Conservation (phyloP, 1,140 invertebrate genomes). For the Lucilia cuprina region DNA sequence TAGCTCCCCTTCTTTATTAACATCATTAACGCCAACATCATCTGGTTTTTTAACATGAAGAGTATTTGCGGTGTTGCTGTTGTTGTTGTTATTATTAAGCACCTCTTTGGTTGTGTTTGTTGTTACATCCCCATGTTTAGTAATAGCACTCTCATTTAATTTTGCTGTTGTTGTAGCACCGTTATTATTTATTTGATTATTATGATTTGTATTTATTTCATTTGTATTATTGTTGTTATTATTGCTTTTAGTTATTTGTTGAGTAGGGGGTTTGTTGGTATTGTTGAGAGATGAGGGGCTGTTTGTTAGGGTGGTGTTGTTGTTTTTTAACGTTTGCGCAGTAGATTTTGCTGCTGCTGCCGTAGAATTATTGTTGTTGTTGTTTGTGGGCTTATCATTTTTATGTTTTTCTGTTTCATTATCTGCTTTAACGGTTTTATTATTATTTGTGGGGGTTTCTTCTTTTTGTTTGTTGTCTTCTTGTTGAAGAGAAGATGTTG, state of each 20-base stretch:
- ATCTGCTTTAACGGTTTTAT: background rate
- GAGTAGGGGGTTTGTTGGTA: background rate
- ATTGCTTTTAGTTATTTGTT: background rate
- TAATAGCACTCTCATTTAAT: background rate
- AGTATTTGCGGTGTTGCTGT: background rate
- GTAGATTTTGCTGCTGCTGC: conserved; percentile 5
- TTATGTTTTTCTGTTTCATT: background rate
- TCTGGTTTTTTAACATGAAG: background rate
- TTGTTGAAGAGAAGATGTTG: background rate
- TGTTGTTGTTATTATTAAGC: background rate
- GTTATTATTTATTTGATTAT: background rate
- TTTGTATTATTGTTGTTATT: background rate
- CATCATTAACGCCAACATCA: background rate
- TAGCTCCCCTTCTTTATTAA: background rate
- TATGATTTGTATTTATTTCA: too few relatives aligned
- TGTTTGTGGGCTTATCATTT: background rate
- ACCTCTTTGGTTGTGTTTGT: too few relatives aligned
- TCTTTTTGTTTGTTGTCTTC: background rate
- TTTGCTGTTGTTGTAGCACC: background rate
- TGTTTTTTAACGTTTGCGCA: background rate
- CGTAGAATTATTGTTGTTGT: background rate
- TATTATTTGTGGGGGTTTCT: background rate
- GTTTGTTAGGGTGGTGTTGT: background rate
- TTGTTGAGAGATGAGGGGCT: too few relatives aligned
- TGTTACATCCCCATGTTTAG: background rate